phyloP scores from a whole-genome alignment of 2,797 vertebrate species.

The Tenualosa thibaudeaui region DNA sequence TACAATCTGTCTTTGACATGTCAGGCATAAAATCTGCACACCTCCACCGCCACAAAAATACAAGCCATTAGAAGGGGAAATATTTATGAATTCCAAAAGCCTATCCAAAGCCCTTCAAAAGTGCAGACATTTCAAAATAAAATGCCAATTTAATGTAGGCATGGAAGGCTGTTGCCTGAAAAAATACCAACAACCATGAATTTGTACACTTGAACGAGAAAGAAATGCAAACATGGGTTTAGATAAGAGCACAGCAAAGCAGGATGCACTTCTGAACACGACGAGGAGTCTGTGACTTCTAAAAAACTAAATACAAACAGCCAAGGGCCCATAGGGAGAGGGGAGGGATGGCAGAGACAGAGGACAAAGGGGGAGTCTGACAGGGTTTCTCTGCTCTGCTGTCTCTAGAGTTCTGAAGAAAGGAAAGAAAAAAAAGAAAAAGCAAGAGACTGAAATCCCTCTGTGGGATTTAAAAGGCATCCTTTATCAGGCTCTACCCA shows the following conservation, averaged over 20 bases:
- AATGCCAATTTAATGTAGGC: constrained; percentile 25
- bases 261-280: constrained; percentile 41
- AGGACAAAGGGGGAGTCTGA: constrained; percentile 17
- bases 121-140: constrained; percentile 15
- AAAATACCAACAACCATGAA: constrained; percentile 26
- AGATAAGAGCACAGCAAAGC: constrained; percentile 57
- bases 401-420: background rate
- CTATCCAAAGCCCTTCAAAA: background rate
- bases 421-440: background rate
- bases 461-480: constrained; percentile 57
- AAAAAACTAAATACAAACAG: constrained; percentile 64
- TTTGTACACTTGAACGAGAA: constrained; percentile 14
- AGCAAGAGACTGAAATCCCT: constrained; percentile 56
- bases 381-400: constrained; percentile 43
- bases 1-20: background rate
- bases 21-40: background rate
- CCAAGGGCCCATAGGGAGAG: constrained; percentile 46
- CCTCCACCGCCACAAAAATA: background rate
- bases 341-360: background rate
- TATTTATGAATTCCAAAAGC: background rate
- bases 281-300: constrained; percentile 22
- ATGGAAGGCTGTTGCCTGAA: background rate
- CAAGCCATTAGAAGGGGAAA: background rate
- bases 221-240: constrained; percentile 29
- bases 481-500: constrained; percentile 57